Base-by-base conservation (phyloP, 2,113 vertebrate species). In the Macaca nemestrina region DNA sequence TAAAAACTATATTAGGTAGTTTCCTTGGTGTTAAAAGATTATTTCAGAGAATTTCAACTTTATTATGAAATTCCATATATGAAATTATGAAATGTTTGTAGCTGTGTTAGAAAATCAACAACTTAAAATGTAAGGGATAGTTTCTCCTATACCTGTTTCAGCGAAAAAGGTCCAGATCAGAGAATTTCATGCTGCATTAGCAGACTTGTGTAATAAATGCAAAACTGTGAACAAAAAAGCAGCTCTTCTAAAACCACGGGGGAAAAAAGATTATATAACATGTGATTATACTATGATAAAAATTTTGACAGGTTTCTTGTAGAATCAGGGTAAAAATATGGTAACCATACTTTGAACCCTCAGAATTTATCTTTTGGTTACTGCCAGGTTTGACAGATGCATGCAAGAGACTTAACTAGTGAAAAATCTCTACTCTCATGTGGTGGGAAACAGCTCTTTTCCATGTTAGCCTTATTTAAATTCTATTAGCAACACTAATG, bases 391-490 rank as follows among this genome's bases (percentile, higher is more conserved):
- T 97, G 88, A 96, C 38, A 95, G 70, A 81, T 75, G 27, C 12
- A 78, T 88, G 70, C 55, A 70, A 84, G 45, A 90, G n/a, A 59
- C 38, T 89, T 27, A 70, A 93, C 35, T 32, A 38, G 80, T 32
- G 18, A 95, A 95, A 94, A 94, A 95, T 27, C 87, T 52, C 57
- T 84, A 64, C 38, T 85, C 40, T 75, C 38, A 80, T 78, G 75
- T 93, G 73, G 59, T 79, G 83, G 64, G 83, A 95, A 96, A 93
- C 17, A 72, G 80, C 40, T 75, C 82, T 97, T 78, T 97, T 90
- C 64, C 52, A 96, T 38, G 90, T 95, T 89, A 96, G 95, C 84
- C 81, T 96, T 90, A 85, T 76, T 96, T 95, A 96, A 95, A 84
- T 93, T 94, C 93, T 88, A 96, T 92, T 93, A 97, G 87, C 1